Evolutionary conservation across 2,797 vertebrate genomes (phyloP).

Genomic region (Monodelphis domestica): DNA sequence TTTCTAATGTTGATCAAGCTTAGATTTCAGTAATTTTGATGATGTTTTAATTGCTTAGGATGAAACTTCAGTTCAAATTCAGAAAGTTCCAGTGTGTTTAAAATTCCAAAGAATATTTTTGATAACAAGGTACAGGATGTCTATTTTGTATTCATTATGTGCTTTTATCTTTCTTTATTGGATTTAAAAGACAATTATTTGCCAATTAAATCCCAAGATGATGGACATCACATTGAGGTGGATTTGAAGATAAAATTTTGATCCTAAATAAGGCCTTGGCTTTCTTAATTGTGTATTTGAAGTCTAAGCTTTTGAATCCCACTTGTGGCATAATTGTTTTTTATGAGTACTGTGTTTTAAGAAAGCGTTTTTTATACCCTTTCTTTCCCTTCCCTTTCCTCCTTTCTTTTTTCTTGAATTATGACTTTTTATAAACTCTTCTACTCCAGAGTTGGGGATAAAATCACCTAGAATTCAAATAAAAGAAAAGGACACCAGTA

Average conservation of each 20-base stretch:
- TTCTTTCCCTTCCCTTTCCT: background rate
- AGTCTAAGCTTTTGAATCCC: background rate
- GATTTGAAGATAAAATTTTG: background rate
- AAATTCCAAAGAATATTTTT: background rate
- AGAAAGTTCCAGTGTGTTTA: background rate
- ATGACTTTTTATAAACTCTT: background rate
- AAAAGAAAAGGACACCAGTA: background rate
- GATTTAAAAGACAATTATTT: background rate
- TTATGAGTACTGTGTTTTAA: background rate
- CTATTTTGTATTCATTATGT: background rate
- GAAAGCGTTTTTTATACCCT: background rate
- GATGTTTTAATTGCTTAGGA: background rate
- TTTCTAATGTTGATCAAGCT: background rate
- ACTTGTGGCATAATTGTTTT: background rate
- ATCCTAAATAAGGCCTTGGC: background rate
- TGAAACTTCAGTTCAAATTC: background rate
- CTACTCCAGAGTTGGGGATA: background rate
- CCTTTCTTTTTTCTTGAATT: background rate
- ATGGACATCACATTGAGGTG: background rate
- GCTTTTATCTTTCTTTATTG: background rate
- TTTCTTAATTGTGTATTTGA: background rate
- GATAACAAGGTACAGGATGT: background rate
- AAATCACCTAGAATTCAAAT: background rate
- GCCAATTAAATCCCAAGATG: background rate
- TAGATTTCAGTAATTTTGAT: background rate